Base-by-base conservation (phyloP, 2,888 invertebrate genomes). In the Lucinisca nassula region DNA sequence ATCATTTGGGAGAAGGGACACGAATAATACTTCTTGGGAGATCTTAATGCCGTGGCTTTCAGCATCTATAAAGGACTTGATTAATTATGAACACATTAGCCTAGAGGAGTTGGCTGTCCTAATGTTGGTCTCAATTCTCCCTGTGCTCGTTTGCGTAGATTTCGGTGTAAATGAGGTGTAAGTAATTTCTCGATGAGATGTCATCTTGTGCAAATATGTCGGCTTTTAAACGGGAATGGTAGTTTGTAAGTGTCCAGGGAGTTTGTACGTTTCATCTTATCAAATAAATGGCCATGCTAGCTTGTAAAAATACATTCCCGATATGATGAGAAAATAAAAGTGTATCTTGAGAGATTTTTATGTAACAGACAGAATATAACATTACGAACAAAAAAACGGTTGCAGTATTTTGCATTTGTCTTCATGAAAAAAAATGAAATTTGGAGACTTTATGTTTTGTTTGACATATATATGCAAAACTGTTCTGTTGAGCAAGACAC, bases 31-130 rank as follows among this genome's bases (percentile, higher is more conserved):
- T 80, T 79, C 76, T 67, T 55, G 85, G 87, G 79, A 86, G 85
- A 81, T 85, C 85, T 74, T 85, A 79, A 85, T 85, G 84, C 81
- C 85, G 82, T 76, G 45, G 79, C 87, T 85, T 88, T 86, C 90
- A 88, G 73, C 49, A 82, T 88, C 85, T 82, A 88, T 90, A 85
- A 88, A 87, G 87, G 85, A 87, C 87, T 90, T 87, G 90, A 90
- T 90, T 90, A 90, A 90, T 90, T 90, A 90, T 79, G 90, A 82
- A 85, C 87, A 85, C 90, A 90, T 90, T 90, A 86, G 84, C 30
- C 30, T 38, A 37, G 40, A 80, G 80, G 79, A 85, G 87, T 80
- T 45, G 58, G 73, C 58, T 84, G 90, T 87, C 83, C 82, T 90
- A 82, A 90, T 88, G 85, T 84, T 78, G 70, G 75, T 70, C 45